Percentiles rank a stretch among this genome's conserved stretches.
Evolutionary conservation across 2,888 invertebrate genomes (phyloP).

Genomic region (Ethmia dodecea): DNA sequence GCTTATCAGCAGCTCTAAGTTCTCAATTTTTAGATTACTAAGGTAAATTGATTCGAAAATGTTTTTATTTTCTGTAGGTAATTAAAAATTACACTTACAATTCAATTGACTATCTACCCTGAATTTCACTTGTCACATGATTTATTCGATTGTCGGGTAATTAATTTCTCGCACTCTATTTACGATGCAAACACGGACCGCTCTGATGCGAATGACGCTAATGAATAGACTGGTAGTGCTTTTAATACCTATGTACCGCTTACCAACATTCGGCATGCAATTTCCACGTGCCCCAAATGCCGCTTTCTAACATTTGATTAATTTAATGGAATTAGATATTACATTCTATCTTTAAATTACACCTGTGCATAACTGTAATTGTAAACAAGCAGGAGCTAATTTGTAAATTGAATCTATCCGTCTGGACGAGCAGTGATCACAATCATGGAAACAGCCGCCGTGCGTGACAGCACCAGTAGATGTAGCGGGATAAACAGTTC

Average conservation of each 20-base stretch:
- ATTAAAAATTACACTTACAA: too few species aligned
- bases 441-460: constrained; percentile 25
- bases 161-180: constrained; percentile 2
- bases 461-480: constrained; percentile 52
- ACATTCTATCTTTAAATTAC: constrained; percentile 24
- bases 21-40: too few species aligned
- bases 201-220: constrained; percentile 25
- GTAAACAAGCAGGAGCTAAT: constrained; percentile 43
- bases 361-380: constrained; percentile 24
- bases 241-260: constrained; percentile 28
- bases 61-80: too few species aligned
- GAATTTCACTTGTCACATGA: neutral
- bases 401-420: constrained; percentile 41
- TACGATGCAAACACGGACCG: neutral
- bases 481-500: constrained; percentile 42
- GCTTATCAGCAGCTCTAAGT: too few species aligned
- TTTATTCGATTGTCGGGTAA: neutral
- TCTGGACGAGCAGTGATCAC: constrained; percentile 37
- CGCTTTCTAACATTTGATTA: constrained; percentile 44
- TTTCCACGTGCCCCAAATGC: constrained; percentile 36
- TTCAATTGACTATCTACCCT: neutral
- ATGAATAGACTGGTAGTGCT: constrained; percentile 25
- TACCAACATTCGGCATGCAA: constrained; percentile 44
- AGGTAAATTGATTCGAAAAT: neutral
- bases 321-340: constrained; percentile 29